These are phyloP conservation scores for Sterrhoptilus dennistouni DNA, from an alignment of 2,113 vertebrate genomes.

Conservation along the genomic window DNA sequence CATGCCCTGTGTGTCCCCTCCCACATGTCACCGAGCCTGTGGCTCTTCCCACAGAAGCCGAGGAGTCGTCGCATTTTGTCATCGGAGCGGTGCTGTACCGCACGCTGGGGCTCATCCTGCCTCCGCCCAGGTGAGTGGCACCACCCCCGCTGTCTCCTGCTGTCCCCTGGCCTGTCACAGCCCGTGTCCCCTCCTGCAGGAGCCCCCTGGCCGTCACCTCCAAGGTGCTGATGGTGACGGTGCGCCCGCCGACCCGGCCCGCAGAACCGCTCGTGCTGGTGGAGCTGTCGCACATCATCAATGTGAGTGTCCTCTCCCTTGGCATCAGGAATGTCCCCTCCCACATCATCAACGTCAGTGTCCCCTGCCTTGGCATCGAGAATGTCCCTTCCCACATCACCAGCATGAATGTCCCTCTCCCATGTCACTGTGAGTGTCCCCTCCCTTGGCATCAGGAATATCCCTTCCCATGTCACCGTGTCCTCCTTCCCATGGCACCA, in stretches of 20 bases:
- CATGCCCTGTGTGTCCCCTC: not conserved
- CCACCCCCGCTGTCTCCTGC: not conserved
- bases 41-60: conserved; percentile 74
- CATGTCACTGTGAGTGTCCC: too few relatives aligned
- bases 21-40: fast-evolving
- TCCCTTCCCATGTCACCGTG: not conserved
- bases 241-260: conserved; percentile 87
- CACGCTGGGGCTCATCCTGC: conserved; percentile 90
- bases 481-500: too few relatives aligned
- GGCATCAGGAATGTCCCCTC: not conserved
- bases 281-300: conserved; percentile 83
- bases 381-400: not conserved
- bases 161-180: not conserved
- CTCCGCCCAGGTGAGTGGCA: conserved; percentile 86
- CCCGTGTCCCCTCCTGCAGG: conserved; percentile 59
- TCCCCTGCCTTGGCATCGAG: too few relatives aligned
- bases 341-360: too few relatives aligned
- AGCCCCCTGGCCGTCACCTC: conserved; percentile 88
- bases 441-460: too few relatives aligned
- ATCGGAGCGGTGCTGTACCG: conserved; percentile 95
- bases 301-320: not conserved
- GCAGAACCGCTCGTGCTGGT: conserved; percentile 90
- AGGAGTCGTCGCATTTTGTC: conserved; percentile 89
- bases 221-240: conserved; percentile 91
- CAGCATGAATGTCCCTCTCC: not conserved